Base-by-base conservation (phyloP, 2,113 vertebrate species). In the Chlamydotis undulata region DNA sequence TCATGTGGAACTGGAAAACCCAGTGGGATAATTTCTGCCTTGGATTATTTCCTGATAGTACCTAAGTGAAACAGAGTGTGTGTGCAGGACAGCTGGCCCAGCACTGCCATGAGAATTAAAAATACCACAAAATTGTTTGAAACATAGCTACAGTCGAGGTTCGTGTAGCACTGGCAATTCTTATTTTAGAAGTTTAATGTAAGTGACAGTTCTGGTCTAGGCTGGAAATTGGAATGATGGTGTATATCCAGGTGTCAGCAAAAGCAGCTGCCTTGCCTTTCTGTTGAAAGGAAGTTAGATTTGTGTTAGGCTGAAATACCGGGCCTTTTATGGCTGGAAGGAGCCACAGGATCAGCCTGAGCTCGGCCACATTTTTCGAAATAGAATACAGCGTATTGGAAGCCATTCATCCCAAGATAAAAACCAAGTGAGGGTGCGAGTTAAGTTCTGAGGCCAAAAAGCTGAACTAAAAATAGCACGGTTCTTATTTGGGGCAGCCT, bases 391-490 rank as follows among this genome's bases (percentile, higher is more conserved):
- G 50, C 6, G 2, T 15, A 3, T 52, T 50, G 83, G 65, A 65
- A 95, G 35, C 55, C 24, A 7, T 84, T 94, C 50, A 64, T 89
- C 65, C 49, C 50, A 9, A 52, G 60, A 57, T 64, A 29, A 74
- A 89, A 91, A 57, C 1, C 43, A 33, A 63, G 63, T 6, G 59
- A 59, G 81, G 84, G 61, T 83, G 39, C 50, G n/a, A 29, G 55
- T 69, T 12, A 39, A 68, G 19, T 59, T 94, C 59, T 68, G 64
- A 83, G 37, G 74, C 73, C 76, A 68, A 15, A 93, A 82, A 90
- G 56, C 69, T 60, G 73, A 52, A 18, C 87, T 91, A 77, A 87
- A 95, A 86, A 93, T 92, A 96, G 56, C 56, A 7, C 43, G 80
- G 89, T 33, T 93, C 81, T 64, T 68, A 37, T 19, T 83, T 47